phyloP scores from a whole-genome alignment of 30 jellyfish, hydroid and myxozoan species.

The Mastigias papua region DNA sequence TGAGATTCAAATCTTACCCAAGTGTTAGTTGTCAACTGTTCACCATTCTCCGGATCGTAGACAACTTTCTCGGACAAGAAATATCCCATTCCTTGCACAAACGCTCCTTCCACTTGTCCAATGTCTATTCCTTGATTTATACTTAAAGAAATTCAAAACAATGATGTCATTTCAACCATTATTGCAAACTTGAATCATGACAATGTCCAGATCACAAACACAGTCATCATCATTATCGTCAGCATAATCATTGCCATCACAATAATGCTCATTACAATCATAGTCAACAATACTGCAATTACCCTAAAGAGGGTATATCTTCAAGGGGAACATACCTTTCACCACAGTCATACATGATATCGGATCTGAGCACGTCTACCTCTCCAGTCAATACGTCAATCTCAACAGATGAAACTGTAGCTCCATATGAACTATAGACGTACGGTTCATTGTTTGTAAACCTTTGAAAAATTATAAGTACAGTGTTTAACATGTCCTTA shows the following conservation, averaged over 20 bases:
- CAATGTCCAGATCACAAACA: too few species aligned
- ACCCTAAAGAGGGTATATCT: too few species aligned
- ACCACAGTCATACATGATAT: conserved; percentile 66
- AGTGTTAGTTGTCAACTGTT: conserved; percentile 52
- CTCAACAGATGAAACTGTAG: conserved; percentile 62
- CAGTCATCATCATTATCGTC: too few species aligned
- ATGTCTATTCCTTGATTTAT: conserved; percentile 68
- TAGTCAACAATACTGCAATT: too few species aligned
- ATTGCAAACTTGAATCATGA: neutral
- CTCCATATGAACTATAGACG: conserved; percentile 60
- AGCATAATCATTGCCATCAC: too few species aligned
- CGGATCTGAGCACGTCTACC: conserved; percentile 49
- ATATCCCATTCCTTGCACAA: conserved; percentile 74
- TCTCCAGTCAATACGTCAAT: conserved; percentile 77
- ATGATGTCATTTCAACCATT: neutral
- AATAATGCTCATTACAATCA: too few species aligned
- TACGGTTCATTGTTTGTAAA: neutral
- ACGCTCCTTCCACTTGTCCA: conserved; percentile 80
- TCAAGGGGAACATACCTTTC: conserved; percentile 70
- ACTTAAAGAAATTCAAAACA: too few species aligned
- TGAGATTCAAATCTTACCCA: conserved; percentile 66
- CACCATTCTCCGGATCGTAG: conserved; percentile 52
- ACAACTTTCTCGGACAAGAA: conserved; percentile 52
- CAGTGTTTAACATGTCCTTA: too few species aligned
- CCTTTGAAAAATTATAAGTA: too few species aligned